Evolutionary conservation across 1,140 invertebrate species (phyloP).

Genomic region (Zaprionus tsacasi): DNA sequence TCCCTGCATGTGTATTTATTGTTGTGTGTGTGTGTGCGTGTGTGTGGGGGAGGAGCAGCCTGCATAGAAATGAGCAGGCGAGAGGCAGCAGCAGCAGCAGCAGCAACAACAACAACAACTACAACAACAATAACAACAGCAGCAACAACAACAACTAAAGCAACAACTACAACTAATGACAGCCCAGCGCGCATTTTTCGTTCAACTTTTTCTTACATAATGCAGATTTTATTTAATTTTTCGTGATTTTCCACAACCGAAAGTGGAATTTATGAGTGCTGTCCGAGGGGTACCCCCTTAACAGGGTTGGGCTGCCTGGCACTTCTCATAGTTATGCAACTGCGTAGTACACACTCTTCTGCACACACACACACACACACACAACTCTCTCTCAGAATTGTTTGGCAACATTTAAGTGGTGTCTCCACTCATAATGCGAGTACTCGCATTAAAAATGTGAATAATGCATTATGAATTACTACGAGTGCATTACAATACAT

Average conservation of each 20-base stretch:
- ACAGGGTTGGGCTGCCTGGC: not conserved
- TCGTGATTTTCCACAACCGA: conserved; percentile 56
- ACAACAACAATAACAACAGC: conserved; percentile 6
- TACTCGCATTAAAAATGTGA: conserved; percentile 26
- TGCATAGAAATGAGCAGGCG: conserved; percentile 55
- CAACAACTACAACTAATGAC: conserved; percentile 17
- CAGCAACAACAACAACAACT: conserved; percentile 31
- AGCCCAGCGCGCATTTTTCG: conserved; percentile 59
- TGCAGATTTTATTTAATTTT: conserved; percentile 82
- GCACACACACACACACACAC: not conserved
- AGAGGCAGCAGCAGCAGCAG: conserved; percentile 35
- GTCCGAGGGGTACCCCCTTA: not conserved
- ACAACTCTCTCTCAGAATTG: conserved; percentile 47
- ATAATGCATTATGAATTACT: conserved; percentile 28
- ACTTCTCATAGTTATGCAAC: not conserved
- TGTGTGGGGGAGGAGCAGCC: conserved; percentile 24
- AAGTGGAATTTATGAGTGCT: conserved; percentile 59
- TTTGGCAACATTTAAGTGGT: conserved; percentile 74
- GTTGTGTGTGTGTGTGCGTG: conserved; percentile 43
- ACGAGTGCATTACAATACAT: conserved; percentile 13
- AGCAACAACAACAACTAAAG: conserved; percentile 38
- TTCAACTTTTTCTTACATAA: conserved; percentile 64
- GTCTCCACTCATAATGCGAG: conserved; percentile 56
- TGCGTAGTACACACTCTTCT: not conserved
- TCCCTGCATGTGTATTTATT: conserved; percentile 75